These are phyloP conservation scores for Mola mola DNA, from an alignment of 2,113 vertebrate genomes.

Conservation along the genomic window DNA sequence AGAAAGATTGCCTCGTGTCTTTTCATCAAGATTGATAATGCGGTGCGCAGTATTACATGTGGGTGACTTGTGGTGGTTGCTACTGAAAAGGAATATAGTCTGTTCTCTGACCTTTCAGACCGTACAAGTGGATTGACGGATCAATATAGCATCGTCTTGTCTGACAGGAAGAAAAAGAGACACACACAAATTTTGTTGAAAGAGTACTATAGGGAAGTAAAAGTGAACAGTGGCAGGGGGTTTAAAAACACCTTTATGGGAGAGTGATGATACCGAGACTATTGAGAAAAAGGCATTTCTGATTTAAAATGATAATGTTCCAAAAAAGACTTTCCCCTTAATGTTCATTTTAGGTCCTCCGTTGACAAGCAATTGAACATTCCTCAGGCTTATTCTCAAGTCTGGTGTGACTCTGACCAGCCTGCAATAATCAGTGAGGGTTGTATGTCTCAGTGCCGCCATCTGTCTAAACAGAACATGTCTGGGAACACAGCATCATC, in stretches of 20 bases:
- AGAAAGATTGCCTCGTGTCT: conserved; percentile 61
- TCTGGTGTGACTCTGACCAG: conserved; percentile 53
- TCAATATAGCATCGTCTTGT: conserved; percentile 56
- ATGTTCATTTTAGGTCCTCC: conserved; percentile 33
- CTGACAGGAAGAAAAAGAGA: conserved; percentile 32
- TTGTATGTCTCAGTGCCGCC: conserved; percentile 77
- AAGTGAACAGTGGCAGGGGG: conserved; percentile 22
- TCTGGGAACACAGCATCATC: conserved; percentile 71
- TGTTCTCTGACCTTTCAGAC: conserved; percentile 74
- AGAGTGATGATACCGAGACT: conserved; percentile 12
- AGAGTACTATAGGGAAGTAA: conserved; percentile 29
- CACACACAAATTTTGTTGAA: conserved; percentile 19
- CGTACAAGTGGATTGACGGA: conserved; percentile 48
- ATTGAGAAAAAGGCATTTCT: conserved; percentile 4
- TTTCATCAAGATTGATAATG: conserved; percentile 74
- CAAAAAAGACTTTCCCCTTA: background rate
- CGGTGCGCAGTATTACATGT: conserved; percentile 48
- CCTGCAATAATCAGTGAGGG: conserved; percentile 66
- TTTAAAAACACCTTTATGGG: conserved; percentile 34
- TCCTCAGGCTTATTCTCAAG: conserved; percentile 63
- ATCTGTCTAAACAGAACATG: conserved; percentile 75
- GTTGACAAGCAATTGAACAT: conserved; percentile 37
- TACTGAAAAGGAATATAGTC: conserved; percentile 68
- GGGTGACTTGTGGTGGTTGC: conserved; percentile 60
- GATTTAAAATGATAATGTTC: too few relatives aligned